These are phyloP conservation scores for Toxonevra muliebris DNA, from an alignment of 2,888 invertebrate genomes.

Conservation along the genomic window DNA sequence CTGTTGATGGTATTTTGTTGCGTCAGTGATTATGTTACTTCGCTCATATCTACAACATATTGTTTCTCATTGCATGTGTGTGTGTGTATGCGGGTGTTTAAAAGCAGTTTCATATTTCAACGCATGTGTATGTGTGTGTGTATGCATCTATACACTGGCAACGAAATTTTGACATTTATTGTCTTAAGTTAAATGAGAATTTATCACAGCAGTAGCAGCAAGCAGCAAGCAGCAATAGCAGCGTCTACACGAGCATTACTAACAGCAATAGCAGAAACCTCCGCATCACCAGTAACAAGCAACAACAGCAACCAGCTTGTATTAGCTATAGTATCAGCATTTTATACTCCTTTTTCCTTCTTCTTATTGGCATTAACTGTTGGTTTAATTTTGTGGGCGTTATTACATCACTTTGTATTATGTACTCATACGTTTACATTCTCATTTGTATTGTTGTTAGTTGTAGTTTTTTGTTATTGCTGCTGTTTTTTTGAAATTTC, in stretches of 20 bases:
- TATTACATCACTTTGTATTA: slow-evolving; percentile 5
- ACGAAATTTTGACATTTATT: slow-evolving; percentile 32
- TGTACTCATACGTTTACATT: not conserved
- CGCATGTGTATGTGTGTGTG: no score
- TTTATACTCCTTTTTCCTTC: no score
- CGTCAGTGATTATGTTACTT: no score
- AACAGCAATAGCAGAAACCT: not conserved
- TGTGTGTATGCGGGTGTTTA: slow-evolving; percentile 18
- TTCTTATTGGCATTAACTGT: slow-evolving; percentile 4
- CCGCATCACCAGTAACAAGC: not conserved
- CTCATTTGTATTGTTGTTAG: not conserved
- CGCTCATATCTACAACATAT: not conserved
- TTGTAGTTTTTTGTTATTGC: not conserved
- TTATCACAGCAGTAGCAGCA: slow-evolving; percentile 23
- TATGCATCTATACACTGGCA: slow-evolving; percentile 18
- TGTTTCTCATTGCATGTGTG: slow-evolving; percentile 4
- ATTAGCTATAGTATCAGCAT: not conserved
- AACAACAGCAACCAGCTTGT: not conserved
- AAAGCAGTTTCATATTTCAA: slow-evolving; percentile 1
- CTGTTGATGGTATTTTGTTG: no score
- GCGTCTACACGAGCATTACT: not conserved
- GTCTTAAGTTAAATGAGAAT: slow-evolving; percentile 29
- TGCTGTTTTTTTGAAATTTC: not conserved
- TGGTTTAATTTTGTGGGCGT: slow-evolving; percentile 17
- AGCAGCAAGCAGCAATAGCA: not conserved